phyloP scores from a whole-genome alignment of 2,797 vertebrate species.

The Psittacula echo region DNA sequence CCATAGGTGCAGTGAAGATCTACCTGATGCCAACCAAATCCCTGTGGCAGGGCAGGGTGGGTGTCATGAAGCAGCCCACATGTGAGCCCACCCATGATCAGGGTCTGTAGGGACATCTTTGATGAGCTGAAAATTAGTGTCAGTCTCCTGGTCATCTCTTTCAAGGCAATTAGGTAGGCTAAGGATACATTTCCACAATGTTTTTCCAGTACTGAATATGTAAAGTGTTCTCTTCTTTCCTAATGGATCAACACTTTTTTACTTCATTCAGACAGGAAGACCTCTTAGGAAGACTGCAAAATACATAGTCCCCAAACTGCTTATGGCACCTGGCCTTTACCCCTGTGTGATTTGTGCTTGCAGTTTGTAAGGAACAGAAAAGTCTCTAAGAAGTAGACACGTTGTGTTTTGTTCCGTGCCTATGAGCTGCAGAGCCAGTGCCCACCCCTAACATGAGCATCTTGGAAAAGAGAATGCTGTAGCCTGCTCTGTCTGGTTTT shows the following conservation, averaged over 20 bases:
- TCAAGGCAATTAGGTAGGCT: not conserved
- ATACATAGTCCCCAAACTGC: not conserved
- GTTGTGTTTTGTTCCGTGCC: fast-evolving
- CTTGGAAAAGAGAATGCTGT: not conserved
- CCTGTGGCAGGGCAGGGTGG: fast-evolving
- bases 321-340: not conserved
- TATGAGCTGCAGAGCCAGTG: fast-evolving
- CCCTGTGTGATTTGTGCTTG: not conserved
- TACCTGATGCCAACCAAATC: not conserved
- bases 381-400: not conserved
- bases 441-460: no score
- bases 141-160: not conserved
- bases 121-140: not conserved
- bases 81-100: not conserved
- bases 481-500: not conserved
- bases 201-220: not conserved
- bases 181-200: not conserved
- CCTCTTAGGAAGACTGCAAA: not conserved
- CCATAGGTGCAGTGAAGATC: not conserved
- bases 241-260: not conserved
- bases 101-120: not conserved
- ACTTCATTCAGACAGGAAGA: not conserved
- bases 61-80: fast-evolving
- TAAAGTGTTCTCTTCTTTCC: not conserved
- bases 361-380: not conserved